Conservation (phyloP, 2,888 invertebrate species). For the Amphipoea lucens region DNA sequence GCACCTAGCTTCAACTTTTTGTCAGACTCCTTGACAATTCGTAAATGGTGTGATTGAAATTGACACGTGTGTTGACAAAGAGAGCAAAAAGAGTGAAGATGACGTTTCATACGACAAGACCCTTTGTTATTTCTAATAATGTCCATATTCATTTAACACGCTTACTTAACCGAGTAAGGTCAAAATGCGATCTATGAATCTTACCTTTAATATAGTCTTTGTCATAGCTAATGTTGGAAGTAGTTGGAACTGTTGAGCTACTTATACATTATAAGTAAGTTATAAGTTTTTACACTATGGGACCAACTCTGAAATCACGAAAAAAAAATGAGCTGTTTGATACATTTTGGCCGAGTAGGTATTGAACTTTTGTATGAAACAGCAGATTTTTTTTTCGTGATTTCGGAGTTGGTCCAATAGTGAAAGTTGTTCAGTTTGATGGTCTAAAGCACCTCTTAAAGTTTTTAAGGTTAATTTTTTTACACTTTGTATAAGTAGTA, state of each 20-base stretch:
- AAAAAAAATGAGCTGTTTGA: too few relatives aligned
- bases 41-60: not conserved
- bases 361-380: too few relatives aligned
- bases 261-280: too few relatives aligned
- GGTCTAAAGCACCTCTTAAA: too few relatives aligned
- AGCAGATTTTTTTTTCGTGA: too few relatives aligned
- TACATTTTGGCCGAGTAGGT: too few relatives aligned
- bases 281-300: too few relatives aligned
- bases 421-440: too few relatives aligned
- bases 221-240: not conserved
- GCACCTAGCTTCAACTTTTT: not conserved
- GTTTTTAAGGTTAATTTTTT: too few relatives aligned
- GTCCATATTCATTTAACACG: not conserved
- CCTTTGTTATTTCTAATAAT: not conserved
- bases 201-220: not conserved
- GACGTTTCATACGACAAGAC: not conserved
- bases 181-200: not conserved
- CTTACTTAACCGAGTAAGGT: not conserved
- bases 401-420: too few relatives aligned
- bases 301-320: too few relatives aligned
- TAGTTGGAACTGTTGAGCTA: not conserved
- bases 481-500: too few relatives aligned
- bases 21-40: not conserved
- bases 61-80: not conserved
- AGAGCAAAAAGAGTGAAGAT: not conserved